These are phyloP conservation scores for Bibio marci DNA, from an alignment of 2,888 invertebrate genomes.

Conservation along the genomic window DNA sequence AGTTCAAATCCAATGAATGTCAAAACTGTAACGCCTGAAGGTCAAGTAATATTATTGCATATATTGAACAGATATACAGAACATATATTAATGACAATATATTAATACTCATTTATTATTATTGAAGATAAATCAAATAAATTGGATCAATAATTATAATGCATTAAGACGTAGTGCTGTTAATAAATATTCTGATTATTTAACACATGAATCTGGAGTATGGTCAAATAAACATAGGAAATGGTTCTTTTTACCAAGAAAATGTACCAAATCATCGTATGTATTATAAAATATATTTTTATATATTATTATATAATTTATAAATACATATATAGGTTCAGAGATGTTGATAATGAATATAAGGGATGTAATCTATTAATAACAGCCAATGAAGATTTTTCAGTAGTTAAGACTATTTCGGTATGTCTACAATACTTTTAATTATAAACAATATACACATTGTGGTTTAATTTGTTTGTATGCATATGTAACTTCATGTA, in stretches of 20 bases:
- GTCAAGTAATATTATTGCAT: no score
- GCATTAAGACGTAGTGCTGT: conserved; percentile 54
- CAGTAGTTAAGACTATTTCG: conserved; percentile 40
- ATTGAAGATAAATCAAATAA: conserved; percentile 38
- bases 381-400: conserved; percentile 60
- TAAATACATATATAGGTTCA: conserved; percentile 37
- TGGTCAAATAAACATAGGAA: conserved; percentile 74
- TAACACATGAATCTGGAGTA: conserved; percentile 88
- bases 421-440: no score
- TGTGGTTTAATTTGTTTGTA: no score
- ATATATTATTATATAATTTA: no score
- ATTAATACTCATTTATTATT: conserved; percentile 7
- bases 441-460: no score
- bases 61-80: no score
- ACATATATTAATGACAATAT: no score
- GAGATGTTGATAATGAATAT: conserved; percentile 78
- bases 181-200: conserved; percentile 85
- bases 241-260: conserved; percentile 89
- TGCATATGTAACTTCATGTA: no score
- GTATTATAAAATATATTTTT: no score
- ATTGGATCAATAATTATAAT: conserved; percentile 57
- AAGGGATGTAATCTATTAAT: conserved; percentile 80
- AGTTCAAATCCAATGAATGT: no score
- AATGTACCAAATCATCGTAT: conserved; percentile 57
- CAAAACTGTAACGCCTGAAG: conserved; percentile 61